These are phyloP conservation scores for Turritopsis rubra DNA, from an alignment of 30 jellyfish, hydroid and myxozoan genomes.

Conservation along the genomic window DNA sequence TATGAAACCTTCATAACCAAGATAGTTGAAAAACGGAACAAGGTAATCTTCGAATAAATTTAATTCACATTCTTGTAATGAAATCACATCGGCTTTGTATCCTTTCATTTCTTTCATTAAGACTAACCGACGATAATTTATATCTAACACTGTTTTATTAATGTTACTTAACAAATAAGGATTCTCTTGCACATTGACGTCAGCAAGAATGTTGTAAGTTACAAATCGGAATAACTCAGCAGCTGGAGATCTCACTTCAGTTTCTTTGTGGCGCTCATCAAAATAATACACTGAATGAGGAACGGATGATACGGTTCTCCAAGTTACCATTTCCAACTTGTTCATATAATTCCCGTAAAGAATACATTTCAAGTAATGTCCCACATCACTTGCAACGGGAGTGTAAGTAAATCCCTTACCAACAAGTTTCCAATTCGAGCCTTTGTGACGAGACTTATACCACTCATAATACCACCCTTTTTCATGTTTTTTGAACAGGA, in stretches of 20 bases:
- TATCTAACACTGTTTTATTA: slow-evolving; percentile 36
- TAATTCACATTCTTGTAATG: slow-evolving; percentile 85
- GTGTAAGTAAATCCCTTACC: slow-evolving; percentile 50
- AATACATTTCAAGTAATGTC: slow-evolving; percentile 37
- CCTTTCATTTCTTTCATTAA: slow-evolving; percentile 73
- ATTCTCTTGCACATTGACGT: slow-evolving; percentile 13
- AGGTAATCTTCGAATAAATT: slow-evolving; percentile 51
- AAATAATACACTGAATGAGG: slow-evolving; percentile 73
- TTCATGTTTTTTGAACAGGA: slow-evolving; percentile 23
- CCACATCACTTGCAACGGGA: slow-evolving; percentile 50
- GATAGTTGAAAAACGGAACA: slow-evolving; percentile 47
- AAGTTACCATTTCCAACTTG: background rate
- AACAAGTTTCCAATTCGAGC: slow-evolving; percentile 45
- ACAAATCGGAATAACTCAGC: slow-evolving; percentile 44
- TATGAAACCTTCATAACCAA: slow-evolving; percentile 53
- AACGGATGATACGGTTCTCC: slow-evolving; percentile 45
- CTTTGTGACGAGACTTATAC: slow-evolving; percentile 35
- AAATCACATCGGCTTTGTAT: slow-evolving; percentile 65
- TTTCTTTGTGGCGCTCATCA: slow-evolving; percentile 75
- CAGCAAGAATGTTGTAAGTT: slow-evolving; percentile 77
- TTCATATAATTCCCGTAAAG: slow-evolving; percentile 48
- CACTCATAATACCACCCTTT: slow-evolving; percentile 39
- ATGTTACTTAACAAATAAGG: background rate
- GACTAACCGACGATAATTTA: slow-evolving; percentile 59
- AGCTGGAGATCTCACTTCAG: slow-evolving; percentile 26